Base-by-base conservation (phyloP, 2,113 vertebrate species). In the Lichenostomus cassidix region DNA sequence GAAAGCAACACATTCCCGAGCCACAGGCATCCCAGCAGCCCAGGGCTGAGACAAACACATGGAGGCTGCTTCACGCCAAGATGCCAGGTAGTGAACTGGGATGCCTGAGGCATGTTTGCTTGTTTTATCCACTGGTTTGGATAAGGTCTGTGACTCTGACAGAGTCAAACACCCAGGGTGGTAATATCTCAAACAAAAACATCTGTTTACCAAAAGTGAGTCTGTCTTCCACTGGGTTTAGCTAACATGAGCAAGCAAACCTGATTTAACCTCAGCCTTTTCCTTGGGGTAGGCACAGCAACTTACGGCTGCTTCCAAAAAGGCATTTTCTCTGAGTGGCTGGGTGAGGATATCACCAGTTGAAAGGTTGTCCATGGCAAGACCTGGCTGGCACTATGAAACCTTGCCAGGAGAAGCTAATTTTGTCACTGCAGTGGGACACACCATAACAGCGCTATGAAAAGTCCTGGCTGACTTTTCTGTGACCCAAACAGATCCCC, bases 141-240 rank as follows among this genome's bases (percentile, higher is more conserved):
- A 29, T 52, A 39, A 88, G 76, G 63, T 50, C 68, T 70, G 55
- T 70, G 59, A 63, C 55, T 90, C 42, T 1, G 0, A n/a, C 42
- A 23, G 59, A 87, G 46, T 65, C 59, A 59, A 70, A 71, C 74
- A 58, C 50, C 39, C 23, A 6, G 82, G 27, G 33, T 90, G 68
- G 70, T 81, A 86, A 63, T 80, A 93, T 28, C 83, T 88, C 63
- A 80, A 93, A 75, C 33, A 87, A 78, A 59, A 82, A 76, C 75
- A 94, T 81, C 85, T 93, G 28, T 91, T 94, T 87, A 65, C 49
- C 42, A 55, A 80, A 91, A 88, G 42, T 62, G 63, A 90, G 50
- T 83, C 82, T 63, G 12, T 70, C 83, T 90, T 71, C 87, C 67
- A 53, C 7, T 1, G 2, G 13, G 29, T 80, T 93, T 95, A 87